phyloP scores from a whole-genome alignment of 1,140 invertebrate genomes.

The Leptoteleia sp. region DNA sequence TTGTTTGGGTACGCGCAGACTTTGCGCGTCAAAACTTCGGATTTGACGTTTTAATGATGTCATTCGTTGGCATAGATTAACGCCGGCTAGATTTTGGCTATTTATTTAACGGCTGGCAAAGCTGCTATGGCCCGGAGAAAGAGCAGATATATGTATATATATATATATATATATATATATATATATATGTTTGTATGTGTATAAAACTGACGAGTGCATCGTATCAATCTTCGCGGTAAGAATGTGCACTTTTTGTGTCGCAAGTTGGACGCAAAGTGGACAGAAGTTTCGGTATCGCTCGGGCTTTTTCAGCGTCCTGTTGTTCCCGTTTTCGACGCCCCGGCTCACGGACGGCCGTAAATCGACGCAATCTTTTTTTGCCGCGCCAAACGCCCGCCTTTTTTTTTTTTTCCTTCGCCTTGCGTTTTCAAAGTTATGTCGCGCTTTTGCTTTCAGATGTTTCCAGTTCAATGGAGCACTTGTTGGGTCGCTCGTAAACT shows the following conservation, averaged over 20 bases:
- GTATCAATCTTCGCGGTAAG: constrained; percentile 6
- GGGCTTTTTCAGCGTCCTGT: constrained; percentile 2
- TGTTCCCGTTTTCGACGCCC: constrained; percentile 28
- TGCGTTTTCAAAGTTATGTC: constrained; percentile 32
- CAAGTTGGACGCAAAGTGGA: constrained; percentile 9
- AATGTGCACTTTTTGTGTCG: constrained; percentile 1
- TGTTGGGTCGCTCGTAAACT: constrained; percentile 55
- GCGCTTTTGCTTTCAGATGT: constrained; percentile 44
- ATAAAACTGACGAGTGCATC: constrained; percentile 7
- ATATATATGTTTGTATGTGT: no score
- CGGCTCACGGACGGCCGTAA: constrained; percentile 35
- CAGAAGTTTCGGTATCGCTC: constrained; percentile 1
- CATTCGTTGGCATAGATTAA: constrained; percentile 4
- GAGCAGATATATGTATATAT: no score
- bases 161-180: no score
- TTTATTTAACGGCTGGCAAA: constrained; percentile 10
- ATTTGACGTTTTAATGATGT: constrained; percentile 14
- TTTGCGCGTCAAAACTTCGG: background rate
- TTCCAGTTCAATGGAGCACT: constrained; percentile 47
- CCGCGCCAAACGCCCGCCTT: background rate
- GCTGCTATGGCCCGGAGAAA: constrained; percentile 2
- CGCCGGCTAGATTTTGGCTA: constrained; percentile 10
- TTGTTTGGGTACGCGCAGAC: background rate
- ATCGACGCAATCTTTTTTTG: constrained; percentile 33
- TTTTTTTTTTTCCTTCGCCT: constrained; percentile 20